phyloP scores from a whole-genome alignment of 2,888 invertebrate genomes.

The Drosophila nr. perissopoda region DNA sequence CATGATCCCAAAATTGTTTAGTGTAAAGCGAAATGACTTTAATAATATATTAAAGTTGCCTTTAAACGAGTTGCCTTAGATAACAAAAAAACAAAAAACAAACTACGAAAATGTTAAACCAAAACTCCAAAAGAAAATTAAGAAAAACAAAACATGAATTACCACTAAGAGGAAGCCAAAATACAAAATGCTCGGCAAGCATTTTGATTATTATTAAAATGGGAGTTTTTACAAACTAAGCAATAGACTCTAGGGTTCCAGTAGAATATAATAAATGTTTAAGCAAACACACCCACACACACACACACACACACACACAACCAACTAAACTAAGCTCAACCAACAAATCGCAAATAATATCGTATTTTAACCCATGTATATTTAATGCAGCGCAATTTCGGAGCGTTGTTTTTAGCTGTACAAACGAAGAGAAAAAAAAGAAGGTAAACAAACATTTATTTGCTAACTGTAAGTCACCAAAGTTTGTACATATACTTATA shows the following conservation, averaged over 20 bases:
- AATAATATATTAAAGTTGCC: constrained; percentile 82
- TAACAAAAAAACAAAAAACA: constrained; percentile 35
- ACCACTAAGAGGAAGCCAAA: constrained; percentile 46
- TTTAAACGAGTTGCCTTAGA: constrained; percentile 85
- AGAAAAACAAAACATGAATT: constrained; percentile 14
- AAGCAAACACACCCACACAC: constrained; percentile 19
- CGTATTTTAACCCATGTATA: constrained; percentile 22
- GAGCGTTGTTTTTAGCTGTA: constrained; percentile 44
- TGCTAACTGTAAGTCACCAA: constrained; percentile 68
- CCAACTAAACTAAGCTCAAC: constrained; percentile 47
- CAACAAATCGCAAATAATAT: constrained; percentile 51
- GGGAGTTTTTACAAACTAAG: constrained; percentile 28
- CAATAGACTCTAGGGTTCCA: constrained; percentile 43
- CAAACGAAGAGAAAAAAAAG: not conserved
- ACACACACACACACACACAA: constrained; percentile 11
- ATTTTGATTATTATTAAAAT: constrained; percentile 12
- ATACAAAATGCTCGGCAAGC: constrained; percentile 25
- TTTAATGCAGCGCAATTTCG: constrained; percentile 12
- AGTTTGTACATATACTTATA: constrained; percentile 56
- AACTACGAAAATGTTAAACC: constrained; percentile 40
- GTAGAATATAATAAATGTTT: constrained; percentile 17
- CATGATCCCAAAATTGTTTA: constrained; percentile 25
- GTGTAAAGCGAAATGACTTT: constrained; percentile 34
- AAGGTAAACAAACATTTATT: constrained; percentile 17
- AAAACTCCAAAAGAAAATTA: constrained; percentile 38